phyloP scores from a whole-genome alignment of 2,888 invertebrate species.

The Adelognathus sp. region DNA sequence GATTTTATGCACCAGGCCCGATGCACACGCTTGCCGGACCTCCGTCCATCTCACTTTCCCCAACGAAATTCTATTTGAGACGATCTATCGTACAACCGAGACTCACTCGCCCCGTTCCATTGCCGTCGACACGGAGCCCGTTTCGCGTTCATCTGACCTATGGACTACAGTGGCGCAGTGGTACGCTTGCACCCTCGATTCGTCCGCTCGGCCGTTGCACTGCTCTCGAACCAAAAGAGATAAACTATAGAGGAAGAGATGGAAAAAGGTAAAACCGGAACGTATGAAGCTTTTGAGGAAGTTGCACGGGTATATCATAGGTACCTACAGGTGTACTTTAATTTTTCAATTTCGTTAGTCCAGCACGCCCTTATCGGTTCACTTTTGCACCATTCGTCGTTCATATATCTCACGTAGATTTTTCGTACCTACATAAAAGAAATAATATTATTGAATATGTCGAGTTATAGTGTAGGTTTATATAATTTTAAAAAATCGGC shows the following conservation, averaged over 20 bases:
- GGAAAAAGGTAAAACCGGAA: not conserved
- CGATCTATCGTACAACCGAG: conserved; percentile 33
- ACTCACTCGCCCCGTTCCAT: not conserved
- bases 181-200: conserved; percentile 35
- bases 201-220: conserved; percentile 16
- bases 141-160: not conserved
- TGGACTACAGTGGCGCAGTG: not conserved
- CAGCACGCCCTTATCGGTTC: conserved; percentile 6
- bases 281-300: conserved; percentile 40
- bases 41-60: conserved; percentile 15
- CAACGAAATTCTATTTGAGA: conserved; percentile 49
- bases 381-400: conserved; percentile 27
- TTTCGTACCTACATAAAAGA: not conserved
- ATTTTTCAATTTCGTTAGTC: conserved; percentile 18
- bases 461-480: too few relatives aligned
- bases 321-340: conserved; percentile 47
- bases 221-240: conserved; percentile 18
- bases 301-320: conserved; percentile 17
- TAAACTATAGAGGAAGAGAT: conserved; percentile 23
- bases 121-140: conserved; percentile 2
- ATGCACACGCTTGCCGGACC: not conserved
- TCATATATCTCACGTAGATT: conserved; percentile 4
- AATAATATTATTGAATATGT: not conserved
- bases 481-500: too few relatives aligned
- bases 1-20: conserved; percentile 8